A percentile compares a stretch with the other conserved stretches of the same genome.
These are phyloP conservation scores for Pangasius djambal DNA, from an alignment of 2,797 vertebrate genomes.

Conservation along the genomic window DNA sequence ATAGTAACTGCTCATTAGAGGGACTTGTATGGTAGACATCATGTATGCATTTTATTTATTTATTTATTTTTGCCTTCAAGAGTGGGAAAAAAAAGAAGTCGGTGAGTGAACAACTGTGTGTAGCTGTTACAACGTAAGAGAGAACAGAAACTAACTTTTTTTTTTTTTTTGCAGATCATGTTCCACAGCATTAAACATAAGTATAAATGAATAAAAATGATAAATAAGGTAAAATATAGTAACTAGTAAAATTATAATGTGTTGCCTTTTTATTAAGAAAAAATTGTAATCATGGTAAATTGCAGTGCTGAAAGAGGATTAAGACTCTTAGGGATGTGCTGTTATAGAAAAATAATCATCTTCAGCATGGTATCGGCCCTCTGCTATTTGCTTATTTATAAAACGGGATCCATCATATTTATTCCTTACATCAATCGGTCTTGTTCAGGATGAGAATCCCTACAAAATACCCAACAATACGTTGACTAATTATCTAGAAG, in stretches of 20 bases:
- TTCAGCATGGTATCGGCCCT: background rate
- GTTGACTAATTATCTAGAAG: background rate
- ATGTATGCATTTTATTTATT: no score
- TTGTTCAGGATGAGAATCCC: background rate
- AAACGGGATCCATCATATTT: background rate
- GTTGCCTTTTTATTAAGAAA: background rate
- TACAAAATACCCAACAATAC: background rate
- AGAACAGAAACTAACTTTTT: background rate
- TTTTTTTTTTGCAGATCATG: background rate
- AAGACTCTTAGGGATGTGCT: background rate
- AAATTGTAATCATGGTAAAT: background rate
- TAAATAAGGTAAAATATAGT: no score
- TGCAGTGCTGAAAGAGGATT: background rate
- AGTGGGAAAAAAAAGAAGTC: no score
- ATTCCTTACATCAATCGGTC: background rate
- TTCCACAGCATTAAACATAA: background rate
- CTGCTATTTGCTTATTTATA: background rate
- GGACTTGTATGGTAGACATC: background rate
- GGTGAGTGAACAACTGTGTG: no score
- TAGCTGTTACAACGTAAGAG: no score
- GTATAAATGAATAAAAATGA: background rate
- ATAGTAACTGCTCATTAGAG: background rate
- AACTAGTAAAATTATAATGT: background rate
- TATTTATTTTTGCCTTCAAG: no score
- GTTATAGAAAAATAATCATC: background rate